Conservation (phyloP, 2,113 vertebrate genomes). For the Nanorana parkeri region DNA sequence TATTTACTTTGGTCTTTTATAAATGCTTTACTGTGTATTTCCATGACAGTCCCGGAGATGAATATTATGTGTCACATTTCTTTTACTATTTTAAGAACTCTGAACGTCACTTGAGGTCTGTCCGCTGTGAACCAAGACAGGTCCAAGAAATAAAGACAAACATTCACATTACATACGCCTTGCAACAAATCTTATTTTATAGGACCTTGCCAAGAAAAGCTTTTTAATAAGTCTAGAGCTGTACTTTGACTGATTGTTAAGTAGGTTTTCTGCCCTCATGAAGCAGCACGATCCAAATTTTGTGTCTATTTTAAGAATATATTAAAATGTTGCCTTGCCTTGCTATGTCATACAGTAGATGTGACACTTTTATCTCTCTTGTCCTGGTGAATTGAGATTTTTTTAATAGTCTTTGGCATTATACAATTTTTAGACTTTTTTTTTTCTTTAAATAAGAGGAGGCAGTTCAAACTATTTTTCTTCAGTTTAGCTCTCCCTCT, state of each 20-base stretch:
- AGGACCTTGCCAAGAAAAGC: constrained; percentile 31
- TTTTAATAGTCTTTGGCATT: too few species aligned
- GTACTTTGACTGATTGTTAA: constrained; percentile 30
- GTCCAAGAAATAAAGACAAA: constrained; percentile 18
- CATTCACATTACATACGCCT: constrained; percentile 26
- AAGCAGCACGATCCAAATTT: background rate
- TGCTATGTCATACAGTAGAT: too few species aligned
- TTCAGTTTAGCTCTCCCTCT: too few species aligned
- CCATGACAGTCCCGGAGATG: background rate
- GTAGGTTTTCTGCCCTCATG: constrained; percentile 25
- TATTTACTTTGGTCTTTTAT: too few species aligned
- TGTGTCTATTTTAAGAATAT: background rate
- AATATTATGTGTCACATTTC: background rate
- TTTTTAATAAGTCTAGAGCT: background rate
- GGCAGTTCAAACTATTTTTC: too few species aligned
- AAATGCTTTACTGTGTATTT: background rate
- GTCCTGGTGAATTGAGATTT: too few species aligned
- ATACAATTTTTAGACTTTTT: too few species aligned
- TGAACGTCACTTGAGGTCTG: background rate
- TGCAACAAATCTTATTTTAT: constrained; percentile 14
- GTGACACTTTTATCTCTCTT: too few species aligned
- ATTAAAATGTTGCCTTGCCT: background rate
- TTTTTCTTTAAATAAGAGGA: too few species aligned
- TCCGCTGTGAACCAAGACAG: background rate
- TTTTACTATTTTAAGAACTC: background rate